Base-by-base conservation (phyloP, 2,113 vertebrate genomes). In the Octodon degus region DNA sequence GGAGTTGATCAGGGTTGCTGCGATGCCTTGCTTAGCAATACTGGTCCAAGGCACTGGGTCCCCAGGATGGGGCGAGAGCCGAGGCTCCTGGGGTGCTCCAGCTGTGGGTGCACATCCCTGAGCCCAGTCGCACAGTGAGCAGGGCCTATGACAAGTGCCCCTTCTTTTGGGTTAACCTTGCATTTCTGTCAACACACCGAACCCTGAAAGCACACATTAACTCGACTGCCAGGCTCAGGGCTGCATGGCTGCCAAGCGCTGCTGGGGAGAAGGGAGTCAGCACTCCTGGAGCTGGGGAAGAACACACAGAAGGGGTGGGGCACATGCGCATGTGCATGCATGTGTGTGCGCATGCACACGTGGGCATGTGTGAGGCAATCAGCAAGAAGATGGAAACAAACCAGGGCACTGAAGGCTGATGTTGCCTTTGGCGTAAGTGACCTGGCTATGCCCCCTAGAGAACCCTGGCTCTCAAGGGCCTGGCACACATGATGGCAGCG, bases 21-120 rank as follows among this genome's bases (percentile, higher is more conserved):
- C 70, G n/a, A 62, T 24, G 20, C 27, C 70, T 55, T 50, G 32
- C 50, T 82, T 62, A 37, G 72, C 68, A 91, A 62, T 19, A 40
- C 53, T 65, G 43, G 34, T 34, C 43, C 14, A 65, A n/a, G 82
- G 68, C 37, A 77, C n/a, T 17, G 4, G 19, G 77, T 2, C 19
- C 40, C 30, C 24, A n/a, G 43, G 6, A 27, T 20, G 17, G 30
- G 47, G 34, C 0, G 2, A 68, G 0, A 68, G 50, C 76, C 24
- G 4, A 27, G 60, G 43, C 13, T 16, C 25, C 30, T 32, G 53
- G 76, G 30, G 10, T 9, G 67, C 13, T 43, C 22, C 27, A 43
- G 91, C 50, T 34, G 2, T 19, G 7, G 34, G 58, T 27, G 17
- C 55, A 1, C 7, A 3, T 62, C 32, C 47, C 37, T 30, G 50